Evolutionary conservation across 2,113 vertebrate genomes (phyloP), one percentile per base, ranked within the genome.

Genomic region (Tachuris rubrigastra): DNA sequence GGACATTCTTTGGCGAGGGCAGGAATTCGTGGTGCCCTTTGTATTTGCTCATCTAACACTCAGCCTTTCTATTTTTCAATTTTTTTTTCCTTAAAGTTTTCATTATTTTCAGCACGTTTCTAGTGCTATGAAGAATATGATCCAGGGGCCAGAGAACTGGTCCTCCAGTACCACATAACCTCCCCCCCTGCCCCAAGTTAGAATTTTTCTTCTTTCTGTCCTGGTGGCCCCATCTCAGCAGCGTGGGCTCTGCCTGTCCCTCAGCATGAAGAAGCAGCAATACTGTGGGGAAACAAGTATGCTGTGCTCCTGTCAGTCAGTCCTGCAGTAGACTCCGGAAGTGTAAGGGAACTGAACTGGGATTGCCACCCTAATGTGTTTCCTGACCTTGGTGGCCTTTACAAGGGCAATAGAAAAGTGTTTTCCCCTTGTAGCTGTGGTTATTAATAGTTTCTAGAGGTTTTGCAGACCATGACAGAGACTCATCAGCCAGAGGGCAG

Each of bases 171-270:
- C 22, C 12, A 39, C 2, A 0, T 53, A 65, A 14, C 9, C 4
- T 20, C 25, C 39, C 8, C 35, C 3, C 24, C 4, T 12, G 1
- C 0, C 5, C 1, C 12, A 19, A 53, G 21, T 2, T 47, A 28
- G 3, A 8, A 4, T 39, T 82, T 72, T 72, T 53, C 10, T 50
- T 65, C 47, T 23, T 85, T 72, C 18, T 31, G 77, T 37, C 75
- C 46, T 37, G 55, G 21, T 68, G 80, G 79, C 60, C 46, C 28
- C 20, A 33, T 56, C 49, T 76, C 2, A 0, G 83, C 75, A 74
- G 18, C 23, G 6, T 31, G 2, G 2, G 17, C 37, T 52, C 60
- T 89, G 72, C 65, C 46, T 62, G 37, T 35, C 74, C 12, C 1
- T 71, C n/a, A 12, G 28, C 33, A 18, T 0, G 0, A 73, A 67